phyloP scores from a whole-genome alignment of 2,888 invertebrate genomes.

The Limnephilus lunatus region DNA sequence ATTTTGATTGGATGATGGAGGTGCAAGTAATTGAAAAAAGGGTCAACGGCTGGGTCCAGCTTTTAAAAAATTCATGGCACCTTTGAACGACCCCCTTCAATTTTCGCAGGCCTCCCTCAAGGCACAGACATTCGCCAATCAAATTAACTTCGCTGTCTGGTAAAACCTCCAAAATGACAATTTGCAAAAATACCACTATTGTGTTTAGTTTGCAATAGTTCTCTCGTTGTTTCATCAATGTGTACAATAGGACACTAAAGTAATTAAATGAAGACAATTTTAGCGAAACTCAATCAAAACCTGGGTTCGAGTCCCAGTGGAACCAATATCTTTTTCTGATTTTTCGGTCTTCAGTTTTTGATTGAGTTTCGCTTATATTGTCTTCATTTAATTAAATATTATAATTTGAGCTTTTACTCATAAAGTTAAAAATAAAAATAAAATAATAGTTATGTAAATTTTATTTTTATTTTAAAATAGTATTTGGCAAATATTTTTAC shows the following conservation, averaged over 20 bases:
- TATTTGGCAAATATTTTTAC: too few species aligned
- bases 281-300: too few species aligned
- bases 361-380: too few species aligned
- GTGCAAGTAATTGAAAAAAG: slow-evolving; percentile 45
- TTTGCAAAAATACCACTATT: background rate
- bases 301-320: too few species aligned
- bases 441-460: background rate
- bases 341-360: too few species aligned
- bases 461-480: too few species aligned
- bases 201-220: background rate
- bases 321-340: too few species aligned
- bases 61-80: slow-evolving; percentile 40
- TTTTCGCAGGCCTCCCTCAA: background rate
- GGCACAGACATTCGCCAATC: background rate
- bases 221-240: background rate
- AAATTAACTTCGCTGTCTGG: background rate
- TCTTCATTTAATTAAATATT: too few species aligned
- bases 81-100: slow-evolving; percentile 22
- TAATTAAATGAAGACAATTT: too few species aligned
- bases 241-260: background rate
- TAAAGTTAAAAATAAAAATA: too few species aligned
- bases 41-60: slow-evolving; percentile 24
- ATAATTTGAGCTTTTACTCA: too few species aligned
- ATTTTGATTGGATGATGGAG: slow-evolving; percentile 47
- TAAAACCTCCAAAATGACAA: background rate